Base-by-base conservation (phyloP, 2,797 vertebrate species). In the Neopelma chrysocephalum region DNA sequence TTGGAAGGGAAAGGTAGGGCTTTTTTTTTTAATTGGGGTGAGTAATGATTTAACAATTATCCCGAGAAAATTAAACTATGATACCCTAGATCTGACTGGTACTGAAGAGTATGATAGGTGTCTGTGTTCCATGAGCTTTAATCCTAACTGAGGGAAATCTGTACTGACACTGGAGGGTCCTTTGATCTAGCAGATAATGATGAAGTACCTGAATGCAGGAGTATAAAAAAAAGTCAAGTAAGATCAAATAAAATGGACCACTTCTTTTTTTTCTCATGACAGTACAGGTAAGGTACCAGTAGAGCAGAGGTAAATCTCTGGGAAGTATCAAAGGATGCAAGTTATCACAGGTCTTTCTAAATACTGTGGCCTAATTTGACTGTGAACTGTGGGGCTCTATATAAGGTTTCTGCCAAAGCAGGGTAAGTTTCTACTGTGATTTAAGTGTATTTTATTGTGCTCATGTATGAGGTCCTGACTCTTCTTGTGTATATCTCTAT, bases 161-260 rank as follows among this genome's bases (percentile, higher is more conserved):
- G 5, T 43, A 86, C 65, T 93, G 73, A 73, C 43, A 64, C 21
- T 66, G 61, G 29, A 84, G 15, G 8, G 10, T 71, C 29, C 64
- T 94, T 90, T 89, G 53, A 90, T 73, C 42, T 89, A 70, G 32
- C 8, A 87, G 82, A 48, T 53, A 91, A 51, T 8, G 9, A 69
- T 43, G 27, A 80, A 91, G 38, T 82, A 60, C 56, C 27, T 64
- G 53, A 93, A 82, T 89, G 21, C 25, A 53, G 48, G 29, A 77
- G 66, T 31, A 32, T 12, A 25, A 53, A 36, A 47, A 32, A 42
- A 47, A n/a, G 56, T 29, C 12, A 54, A 45, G 43, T 34, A 61
- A 65, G 10, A 89, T 73, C 22, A 82, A 87, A 86, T 77, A 62
- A 92, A 87, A 53, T 5, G 12, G 58, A 70, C 10, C 1, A 14